Base-by-base conservation (phyloP, 2,888 invertebrate genomes). In the Cryptus viduatorius region DNA sequence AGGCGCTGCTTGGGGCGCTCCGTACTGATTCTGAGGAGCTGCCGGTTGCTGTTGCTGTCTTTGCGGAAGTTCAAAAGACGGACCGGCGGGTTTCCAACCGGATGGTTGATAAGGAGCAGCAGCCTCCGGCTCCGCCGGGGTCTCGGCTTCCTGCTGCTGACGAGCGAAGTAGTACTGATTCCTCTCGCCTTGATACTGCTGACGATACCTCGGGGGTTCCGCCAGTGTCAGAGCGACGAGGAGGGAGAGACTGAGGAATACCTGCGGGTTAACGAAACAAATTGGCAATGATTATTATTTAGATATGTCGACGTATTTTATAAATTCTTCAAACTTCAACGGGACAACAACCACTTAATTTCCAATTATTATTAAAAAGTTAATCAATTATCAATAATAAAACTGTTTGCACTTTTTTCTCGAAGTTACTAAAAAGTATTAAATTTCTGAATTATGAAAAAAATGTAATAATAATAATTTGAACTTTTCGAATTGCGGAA, bases 61-160 rank as follows among this genome's bases (percentile, higher is more conserved):
- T 86, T 91, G 88, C 2, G 94, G 94, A 4, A 94, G 90, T 79
- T 93, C 91, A 78, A 95, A 94, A 1, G 93, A 88, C 65, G 94
- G 93, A 14, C 95, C 95, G 12, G 92, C 89, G 31, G 95, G 95
- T 82, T 89, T 93, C 94, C 94, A 95, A 44, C 94, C 94, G 14
- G 94, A 93, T 3, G 94, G 89, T 29, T 89, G 82, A 83, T 95
- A 95, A 3, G 94, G 94, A 5, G 92, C 93, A 0, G 90, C 88
- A 8, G 86, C 90, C 59, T 83, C 86, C 37, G 82, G 64, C 29
- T 83, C 78, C 19, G 81, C 19, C 50, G 81, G 64, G 1, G 87
- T 67, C 44, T 87, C 72, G 0, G 85, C 59, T 56, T 91, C 90
- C 59, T 91, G 91, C 50, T 92, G 91, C 31, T 93, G 92, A 19